Evolutionary conservation across 92 coral and sea anemone species (phyloP).

Genomic region (Parazoanthus swiftii): DNA sequence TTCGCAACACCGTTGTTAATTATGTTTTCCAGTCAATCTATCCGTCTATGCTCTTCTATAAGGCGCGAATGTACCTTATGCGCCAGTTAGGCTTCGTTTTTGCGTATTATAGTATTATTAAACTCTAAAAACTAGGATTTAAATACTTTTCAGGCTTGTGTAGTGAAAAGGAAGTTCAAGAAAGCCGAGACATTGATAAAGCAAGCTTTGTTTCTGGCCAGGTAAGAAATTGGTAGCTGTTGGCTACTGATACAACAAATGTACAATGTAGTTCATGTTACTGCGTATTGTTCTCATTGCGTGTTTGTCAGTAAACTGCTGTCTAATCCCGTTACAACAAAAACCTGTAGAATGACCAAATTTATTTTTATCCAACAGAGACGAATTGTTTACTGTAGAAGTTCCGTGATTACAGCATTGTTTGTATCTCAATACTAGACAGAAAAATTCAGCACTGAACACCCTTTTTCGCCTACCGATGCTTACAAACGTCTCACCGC

Average conservation of each 20-base stretch:
- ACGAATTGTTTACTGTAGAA: no score
- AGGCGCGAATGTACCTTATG: background rate
- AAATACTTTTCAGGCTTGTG: slow-evolving; percentile 80
- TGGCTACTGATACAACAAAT: background rate
- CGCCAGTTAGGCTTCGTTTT: background rate
- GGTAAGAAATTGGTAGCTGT: slow-evolving; percentile 46
- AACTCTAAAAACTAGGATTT: background rate
- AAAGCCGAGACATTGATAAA: slow-evolving; percentile 87
- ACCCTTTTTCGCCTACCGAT: no score
- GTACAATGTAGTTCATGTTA: background rate
- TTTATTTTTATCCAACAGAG: no score
- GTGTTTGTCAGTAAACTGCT: no score
- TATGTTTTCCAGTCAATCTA: background rate
- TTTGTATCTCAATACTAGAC: no score
- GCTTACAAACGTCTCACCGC: no score
- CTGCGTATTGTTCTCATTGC: no score
- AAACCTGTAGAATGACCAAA: no score
- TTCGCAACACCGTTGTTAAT: background rate
- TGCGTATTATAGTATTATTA: no score
- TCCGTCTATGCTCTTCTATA: background rate
- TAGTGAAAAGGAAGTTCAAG: slow-evolving; percentile 91
- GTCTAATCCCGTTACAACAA: no score
- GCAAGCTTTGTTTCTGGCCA: slow-evolving; percentile 91
- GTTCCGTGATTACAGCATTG: no score
- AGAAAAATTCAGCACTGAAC: no score